A percentile compares a stretch with the other conserved stretches of the same genome.
phyloP scores from a whole-genome alignment of 2,888 invertebrate genomes.

The Dolichopus griseipennis region DNA sequence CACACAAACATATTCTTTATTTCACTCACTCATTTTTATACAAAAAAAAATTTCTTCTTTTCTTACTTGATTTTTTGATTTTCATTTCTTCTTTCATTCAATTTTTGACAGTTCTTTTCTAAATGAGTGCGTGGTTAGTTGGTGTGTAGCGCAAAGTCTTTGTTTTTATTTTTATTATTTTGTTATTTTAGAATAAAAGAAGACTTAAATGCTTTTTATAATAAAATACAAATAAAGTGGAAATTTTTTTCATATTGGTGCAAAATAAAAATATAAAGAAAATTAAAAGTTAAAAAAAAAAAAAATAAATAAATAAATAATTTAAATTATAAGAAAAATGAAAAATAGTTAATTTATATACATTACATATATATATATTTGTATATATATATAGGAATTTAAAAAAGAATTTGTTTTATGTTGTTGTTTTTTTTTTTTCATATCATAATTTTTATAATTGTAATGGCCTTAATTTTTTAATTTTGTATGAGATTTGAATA shows the following conservation, averaged over 20 bases:
- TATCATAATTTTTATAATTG: background rate
- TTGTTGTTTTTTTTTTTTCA: background rate
- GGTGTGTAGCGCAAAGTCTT: background rate
- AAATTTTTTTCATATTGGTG: background rate
- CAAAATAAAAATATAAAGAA: background rate
- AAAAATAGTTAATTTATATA: too few relatives aligned
- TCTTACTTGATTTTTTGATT: too few relatives aligned
- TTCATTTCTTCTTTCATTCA: too few relatives aligned
- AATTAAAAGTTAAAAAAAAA: background rate
- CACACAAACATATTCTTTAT: too few relatives aligned
- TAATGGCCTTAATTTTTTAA: constrained; percentile 3
- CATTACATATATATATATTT: too few relatives aligned
- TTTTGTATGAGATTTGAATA: background rate
- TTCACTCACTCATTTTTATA: too few relatives aligned
- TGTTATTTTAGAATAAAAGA: background rate
- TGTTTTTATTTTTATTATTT: constrained; percentile 6
- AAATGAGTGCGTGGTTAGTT: background rate
- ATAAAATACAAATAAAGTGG: too few relatives aligned
- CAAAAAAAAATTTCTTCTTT: too few relatives aligned
- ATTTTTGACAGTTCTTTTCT: background rate
- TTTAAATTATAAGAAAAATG: too few relatives aligned
- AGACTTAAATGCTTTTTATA: background rate
- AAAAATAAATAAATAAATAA: background rate
- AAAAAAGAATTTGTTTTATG: background rate
- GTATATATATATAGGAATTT: background rate